Evolutionary conservation across 1,140 invertebrate species (phyloP).

Genomic region (Physella acuta): DNA sequence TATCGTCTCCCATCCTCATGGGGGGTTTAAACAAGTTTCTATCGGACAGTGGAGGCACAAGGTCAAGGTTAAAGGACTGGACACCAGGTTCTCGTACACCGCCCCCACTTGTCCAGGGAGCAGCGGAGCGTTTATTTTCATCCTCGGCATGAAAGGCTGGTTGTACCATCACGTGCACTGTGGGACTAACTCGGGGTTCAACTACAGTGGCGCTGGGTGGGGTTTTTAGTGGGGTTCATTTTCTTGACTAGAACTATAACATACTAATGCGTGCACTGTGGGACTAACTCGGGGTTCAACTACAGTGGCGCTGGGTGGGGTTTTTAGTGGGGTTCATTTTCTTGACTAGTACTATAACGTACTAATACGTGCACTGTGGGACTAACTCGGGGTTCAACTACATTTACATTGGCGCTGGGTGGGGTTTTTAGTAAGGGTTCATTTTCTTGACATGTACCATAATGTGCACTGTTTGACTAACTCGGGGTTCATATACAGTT

Average conservation of each 20-base stretch:
- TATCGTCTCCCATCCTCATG: slow-evolving; percentile 9
- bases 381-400: background rate
- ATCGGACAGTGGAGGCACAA: background rate
- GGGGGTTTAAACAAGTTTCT: background rate
- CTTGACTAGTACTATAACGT: too few relatives aligned
- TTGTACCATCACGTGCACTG: background rate
- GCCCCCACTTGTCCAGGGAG: slow-evolving; percentile 6
- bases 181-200: background rate
- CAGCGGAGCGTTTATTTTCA: background rate
- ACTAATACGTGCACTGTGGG: background rate
- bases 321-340: too few relatives aligned
- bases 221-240: too few relatives aligned
- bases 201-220: background rate
- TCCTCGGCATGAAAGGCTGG: background rate
- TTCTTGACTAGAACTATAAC: too few relatives aligned
- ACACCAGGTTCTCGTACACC: background rate
- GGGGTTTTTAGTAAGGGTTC: too few relatives aligned
- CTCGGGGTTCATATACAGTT: background rate
- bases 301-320: background rate
- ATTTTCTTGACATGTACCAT: too few relatives aligned
- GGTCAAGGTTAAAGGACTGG: too few relatives aligned
- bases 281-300: background rate
- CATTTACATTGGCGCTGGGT: background rate
- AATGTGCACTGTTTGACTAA: background rate
- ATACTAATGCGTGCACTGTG: background rate